Base-by-base conservation (phyloP, 2,888 invertebrate genomes). In the Nowickia ferox region DNA sequence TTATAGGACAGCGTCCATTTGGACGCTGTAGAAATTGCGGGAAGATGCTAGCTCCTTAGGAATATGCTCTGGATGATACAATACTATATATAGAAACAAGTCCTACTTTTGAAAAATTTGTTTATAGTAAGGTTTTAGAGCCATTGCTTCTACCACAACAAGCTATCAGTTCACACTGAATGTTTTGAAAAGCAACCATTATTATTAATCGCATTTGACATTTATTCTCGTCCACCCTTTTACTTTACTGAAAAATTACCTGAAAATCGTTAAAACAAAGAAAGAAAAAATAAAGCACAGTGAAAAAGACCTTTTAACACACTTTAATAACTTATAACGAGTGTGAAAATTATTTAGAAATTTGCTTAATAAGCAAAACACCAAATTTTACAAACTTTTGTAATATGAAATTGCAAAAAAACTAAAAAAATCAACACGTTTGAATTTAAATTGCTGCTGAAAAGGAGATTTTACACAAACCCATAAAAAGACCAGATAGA, bases 271-370 rank as follows among this genome's bases (percentile, higher is more conserved):
- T 72, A 15, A 57, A 66, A 42, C 74, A 74, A 51, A 40, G 80
- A 63, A 71, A 48, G 53, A 42, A 63, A 78, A 63, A 71, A n/a
- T 42, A 38, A 78, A 78, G 68, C 30, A 77, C 55, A 77, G 71
- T 80, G 74, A 57, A 80, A 84, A 30, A 80, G 68, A 57, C 38
- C 53, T 66, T 72, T 84, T 84, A 78, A 77, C 55, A 68, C 13
- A 55, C 48, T 81, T 66, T 42, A 61, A 53, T 74, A 42, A 46
- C 38, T 40, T 63, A 22, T 40, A n/a, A 79, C 40, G 71, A 86
- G 75, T 78, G 82, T 65, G 61, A 74, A 68, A 78, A 53, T 63
- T 85, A 30, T 57, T 74, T 40, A 42, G 17, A 44, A 44, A 71
- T 61, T 78, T 38, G 19, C 15, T 51, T 59, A 75, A 69, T 76